Evolutionary conservation across 92 coral and sea anemone genomes (phyloP).

Genomic region (Porites divaricata): DNA sequence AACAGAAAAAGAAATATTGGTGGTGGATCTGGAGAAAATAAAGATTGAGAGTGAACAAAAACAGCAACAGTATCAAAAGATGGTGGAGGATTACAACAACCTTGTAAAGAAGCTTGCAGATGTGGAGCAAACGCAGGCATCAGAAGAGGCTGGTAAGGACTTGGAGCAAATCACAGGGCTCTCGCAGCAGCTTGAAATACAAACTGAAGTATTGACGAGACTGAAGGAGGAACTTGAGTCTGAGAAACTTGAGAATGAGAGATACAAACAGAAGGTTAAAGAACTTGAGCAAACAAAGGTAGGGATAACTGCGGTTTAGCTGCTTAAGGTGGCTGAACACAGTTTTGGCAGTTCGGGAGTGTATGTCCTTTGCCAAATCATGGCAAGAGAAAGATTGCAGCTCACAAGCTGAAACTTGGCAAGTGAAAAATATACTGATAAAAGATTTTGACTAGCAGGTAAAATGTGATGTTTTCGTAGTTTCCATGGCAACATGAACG

Average conservation of each 20-base stretch:
- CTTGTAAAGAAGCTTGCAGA: slow-evolving; percentile 27
- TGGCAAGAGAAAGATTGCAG: no score
- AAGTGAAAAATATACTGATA: no score
- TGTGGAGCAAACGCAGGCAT: background rate
- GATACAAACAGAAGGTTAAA: slow-evolving; percentile 21
- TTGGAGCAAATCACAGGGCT: background rate
- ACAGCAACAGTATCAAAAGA: slow-evolving; percentile 19
- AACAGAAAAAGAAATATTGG: slow-evolving; percentile 63
- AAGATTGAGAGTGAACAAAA: slow-evolving; percentile 55
- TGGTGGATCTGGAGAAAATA: slow-evolving; percentile 58
- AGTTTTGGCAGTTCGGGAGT: no score
- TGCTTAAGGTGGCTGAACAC: no score
- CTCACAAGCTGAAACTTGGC: no score
- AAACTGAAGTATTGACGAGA: slow-evolving; percentile 31
- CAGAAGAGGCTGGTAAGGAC: background rate
- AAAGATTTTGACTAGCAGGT: no score
- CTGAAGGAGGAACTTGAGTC: slow-evolving; percentile 26
- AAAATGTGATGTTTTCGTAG: no score
- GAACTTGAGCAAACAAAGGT: slow-evolving; percentile 34
- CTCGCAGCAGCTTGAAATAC: slow-evolving; percentile 13
- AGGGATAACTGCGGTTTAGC: background rate
- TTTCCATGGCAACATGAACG: no score
- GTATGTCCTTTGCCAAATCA: no score
- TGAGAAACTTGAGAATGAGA: slow-evolving; percentile 40
- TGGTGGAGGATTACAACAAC: slow-evolving; percentile 30